Percentiles rank a stretch among this genome's conserved stretches.
These are phyloP conservation scores for Crotalus horridus DNA, from an alignment of 2,113 vertebrate species.

Conservation along the genomic window DNA sequence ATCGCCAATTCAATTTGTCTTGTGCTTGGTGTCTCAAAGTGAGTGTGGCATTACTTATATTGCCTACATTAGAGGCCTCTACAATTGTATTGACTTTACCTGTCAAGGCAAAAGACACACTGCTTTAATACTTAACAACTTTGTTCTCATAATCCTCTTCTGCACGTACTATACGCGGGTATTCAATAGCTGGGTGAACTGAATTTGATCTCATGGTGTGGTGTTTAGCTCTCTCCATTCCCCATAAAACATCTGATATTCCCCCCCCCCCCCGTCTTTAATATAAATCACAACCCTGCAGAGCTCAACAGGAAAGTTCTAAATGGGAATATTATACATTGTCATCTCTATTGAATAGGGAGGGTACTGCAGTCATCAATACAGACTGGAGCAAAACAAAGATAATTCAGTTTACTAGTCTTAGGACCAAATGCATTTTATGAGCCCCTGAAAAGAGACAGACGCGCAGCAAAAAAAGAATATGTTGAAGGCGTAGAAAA, in stretches of 20 bases:
- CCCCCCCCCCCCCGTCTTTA: background rate
- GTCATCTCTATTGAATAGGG: background rate
- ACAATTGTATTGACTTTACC: conserved; percentile 54
- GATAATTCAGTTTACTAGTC: background rate
- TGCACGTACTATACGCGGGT: conserved; percentile 20
- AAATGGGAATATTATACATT: background rate
- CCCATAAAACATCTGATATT: background rate
- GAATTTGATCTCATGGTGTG: background rate
- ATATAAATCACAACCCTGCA: background rate
- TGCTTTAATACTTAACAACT: conserved; percentile 47
- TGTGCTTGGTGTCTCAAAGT: background rate
- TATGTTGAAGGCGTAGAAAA: background rate
- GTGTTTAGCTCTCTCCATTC: background rate
- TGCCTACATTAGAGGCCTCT: conserved; percentile 35
- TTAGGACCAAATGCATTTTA: background rate
- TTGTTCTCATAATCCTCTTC: conserved; percentile 48
- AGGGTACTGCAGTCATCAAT: background rate
- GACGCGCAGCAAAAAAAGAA: background rate
- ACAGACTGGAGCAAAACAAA: background rate
- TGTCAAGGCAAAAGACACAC: conserved; percentile 57
- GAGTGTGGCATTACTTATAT: conserved; percentile 35
- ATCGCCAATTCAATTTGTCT: background rate
- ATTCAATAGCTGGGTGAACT: conserved; percentile 41
- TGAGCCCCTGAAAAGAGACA: background rate
- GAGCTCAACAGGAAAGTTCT: background rate